Evolutionary conservation across 2,797 vertebrate genomes (phyloP).

Genomic region (Eleutherodactylus coqui): DNA sequence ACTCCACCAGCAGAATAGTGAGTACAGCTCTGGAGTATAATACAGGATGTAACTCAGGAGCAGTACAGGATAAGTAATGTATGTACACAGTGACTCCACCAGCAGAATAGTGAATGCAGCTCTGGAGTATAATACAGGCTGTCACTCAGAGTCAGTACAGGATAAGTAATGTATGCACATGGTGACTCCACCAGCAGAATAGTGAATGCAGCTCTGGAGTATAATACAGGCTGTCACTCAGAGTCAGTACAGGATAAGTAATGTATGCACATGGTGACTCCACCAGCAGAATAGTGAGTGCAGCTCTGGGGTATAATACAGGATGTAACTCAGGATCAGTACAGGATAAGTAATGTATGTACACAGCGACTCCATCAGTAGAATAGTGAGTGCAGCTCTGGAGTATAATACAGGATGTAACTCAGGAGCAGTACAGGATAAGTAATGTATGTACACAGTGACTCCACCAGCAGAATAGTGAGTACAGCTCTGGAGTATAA

Average conservation of each 20-base stretch:
- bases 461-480: neutral
- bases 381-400: constrained; percentile 12
- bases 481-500: neutral
- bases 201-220: neutral
- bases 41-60: too few relatives aligned
- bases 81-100: neutral
- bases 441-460: constrained; percentile 6
- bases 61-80: too few relatives aligned
- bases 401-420: neutral
- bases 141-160: too few relatives aligned
- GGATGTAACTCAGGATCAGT: too few relatives aligned
- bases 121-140: neutral
- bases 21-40: too few relatives aligned
- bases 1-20: too few relatives aligned
- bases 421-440: too few relatives aligned
- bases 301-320: constrained; percentile 1
- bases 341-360: neutral
- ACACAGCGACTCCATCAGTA: neutral
- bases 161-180: neutral
- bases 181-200: constrained; percentile 1
- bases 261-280: constrained; percentile 5
- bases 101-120: neutral
- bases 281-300: constrained; percentile 6
- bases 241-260: neutral
- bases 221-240: neutral